A percentile compares a stretch with the other conserved stretches of the same genome.
These are phyloP conservation scores for Lysandra bellargus DNA, from an alignment of 2,888 invertebrate genomes.

Conservation along the genomic window DNA sequence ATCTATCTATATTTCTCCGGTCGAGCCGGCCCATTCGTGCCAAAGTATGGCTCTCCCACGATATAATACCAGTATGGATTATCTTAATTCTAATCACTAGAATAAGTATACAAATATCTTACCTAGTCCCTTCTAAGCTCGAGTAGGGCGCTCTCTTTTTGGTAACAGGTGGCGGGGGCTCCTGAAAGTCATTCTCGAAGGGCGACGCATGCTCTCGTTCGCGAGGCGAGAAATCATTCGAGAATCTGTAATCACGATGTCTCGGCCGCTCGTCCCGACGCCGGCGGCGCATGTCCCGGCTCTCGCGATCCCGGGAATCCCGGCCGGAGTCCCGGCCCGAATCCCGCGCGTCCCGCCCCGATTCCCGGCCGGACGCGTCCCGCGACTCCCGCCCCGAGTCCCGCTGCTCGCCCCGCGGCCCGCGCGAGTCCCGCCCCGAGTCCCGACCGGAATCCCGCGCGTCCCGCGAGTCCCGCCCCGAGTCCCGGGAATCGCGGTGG, in stretches of 20 bases:
- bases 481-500: slow-evolving; percentile 43
- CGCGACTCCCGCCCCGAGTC: slow-evolving; percentile 59
- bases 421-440: slow-evolving; percentile 52
- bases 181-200: slow-evolving; percentile 82
- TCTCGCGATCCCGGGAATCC: slow-evolving; percentile 51
- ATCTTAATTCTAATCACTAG: background rate
- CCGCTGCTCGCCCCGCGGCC: slow-evolving; percentile 47
- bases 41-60: no score
- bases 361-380: slow-evolving; percentile 46
- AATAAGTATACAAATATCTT: slow-evolving; percentile 29
- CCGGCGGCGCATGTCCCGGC: slow-evolving; percentile 49
- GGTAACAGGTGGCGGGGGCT: slow-evolving; percentile 58
- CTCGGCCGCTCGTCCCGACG: slow-evolving; percentile 46
- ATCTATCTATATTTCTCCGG: no score
- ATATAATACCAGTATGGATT: no score
- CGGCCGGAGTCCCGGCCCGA: slow-evolving; percentile 47
- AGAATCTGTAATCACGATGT: slow-evolving; percentile 72
- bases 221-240: slow-evolving; percentile 82
- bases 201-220: slow-evolving; percentile 77
- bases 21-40: no score
- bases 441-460: slow-evolving; percentile 52
- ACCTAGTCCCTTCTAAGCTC: slow-evolving; percentile 69
- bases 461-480: slow-evolving; percentile 41
- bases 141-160: slow-evolving; percentile 68
- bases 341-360: slow-evolving; percentile 53